Conservation (phyloP, 2,797 vertebrate genomes). For the Lithobates pipiens region DNA sequence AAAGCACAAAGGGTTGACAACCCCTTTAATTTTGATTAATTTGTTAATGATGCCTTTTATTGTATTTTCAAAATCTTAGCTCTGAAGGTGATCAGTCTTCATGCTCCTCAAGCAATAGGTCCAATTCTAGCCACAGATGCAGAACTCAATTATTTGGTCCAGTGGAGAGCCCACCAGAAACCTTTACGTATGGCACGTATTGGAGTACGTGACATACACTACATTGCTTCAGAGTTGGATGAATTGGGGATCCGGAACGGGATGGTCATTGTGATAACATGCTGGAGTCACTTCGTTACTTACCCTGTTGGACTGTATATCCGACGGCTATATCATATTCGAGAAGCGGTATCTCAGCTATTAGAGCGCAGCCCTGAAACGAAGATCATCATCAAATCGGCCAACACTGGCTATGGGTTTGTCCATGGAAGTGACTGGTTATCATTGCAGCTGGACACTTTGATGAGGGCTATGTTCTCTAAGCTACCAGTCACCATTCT, state of each 20-base stretch:
- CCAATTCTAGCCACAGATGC: not conserved
- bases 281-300: slow-evolving; percentile 65
- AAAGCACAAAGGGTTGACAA: no score
- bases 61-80: not conserved
- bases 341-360: slow-evolving; percentile 18
- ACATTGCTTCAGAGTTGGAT: slow-evolving; percentile 63
- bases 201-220: slow-evolving; percentile 49
- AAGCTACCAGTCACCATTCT: not conserved
- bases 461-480: not conserved
- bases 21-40: not conserved
- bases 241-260: slow-evolving; percentile 56
- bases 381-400: not conserved
- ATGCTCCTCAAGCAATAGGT: not conserved
- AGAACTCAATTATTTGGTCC: not conserved
- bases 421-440: not conserved
- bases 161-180: slow-evolving; percentile 11
- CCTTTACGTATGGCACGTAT: not conserved
- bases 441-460: not conserved
- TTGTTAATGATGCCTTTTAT: not conserved
- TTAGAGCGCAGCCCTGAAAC: not conserved
- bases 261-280: slow-evolving; percentile 59
- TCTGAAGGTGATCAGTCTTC: not conserved
- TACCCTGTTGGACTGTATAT: slow-evolving; percentile 54
- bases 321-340: slow-evolving; percentile 54
- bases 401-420: not conserved